Evolutionary conservation across 2,888 invertebrate genomes (phyloP).

Genomic region (Amphiduros pacificus): DNA sequence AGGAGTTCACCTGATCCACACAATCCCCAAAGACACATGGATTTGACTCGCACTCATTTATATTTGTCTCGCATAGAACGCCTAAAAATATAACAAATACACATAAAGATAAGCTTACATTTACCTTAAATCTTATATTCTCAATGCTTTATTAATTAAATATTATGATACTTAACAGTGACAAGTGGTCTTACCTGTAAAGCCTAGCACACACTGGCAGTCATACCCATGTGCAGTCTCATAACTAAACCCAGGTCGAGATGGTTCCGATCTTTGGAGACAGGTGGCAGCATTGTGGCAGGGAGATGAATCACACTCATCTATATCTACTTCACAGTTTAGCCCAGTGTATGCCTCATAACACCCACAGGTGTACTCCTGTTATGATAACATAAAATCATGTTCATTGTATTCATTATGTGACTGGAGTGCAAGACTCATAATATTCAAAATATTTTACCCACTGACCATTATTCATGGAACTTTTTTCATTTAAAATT

Average conservation of each 20-base stretch:
- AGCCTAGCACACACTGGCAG: slow-evolving; percentile 48
- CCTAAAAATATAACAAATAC: slow-evolving; percentile 14
- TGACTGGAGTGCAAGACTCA: too few species aligned
- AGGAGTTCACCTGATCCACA: slow-evolving; percentile 26
- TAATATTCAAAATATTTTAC: too few species aligned
- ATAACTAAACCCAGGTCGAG: slow-evolving; percentile 63
- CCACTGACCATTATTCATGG: too few species aligned
- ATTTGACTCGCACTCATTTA: slow-evolving; percentile 12
- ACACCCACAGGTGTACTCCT: slow-evolving; percentile 46
- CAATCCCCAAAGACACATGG: slow-evolving; percentile 22
- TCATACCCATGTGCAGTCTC: slow-evolving; percentile 45
- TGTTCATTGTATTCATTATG: too few species aligned
- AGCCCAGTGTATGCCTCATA: slow-evolving; percentile 55
- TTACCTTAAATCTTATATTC: neutral
- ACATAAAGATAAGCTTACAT: neutral
- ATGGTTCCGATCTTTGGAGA: slow-evolving; percentile 63
- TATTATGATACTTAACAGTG: neutral
- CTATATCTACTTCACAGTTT: slow-evolving; percentile 62
- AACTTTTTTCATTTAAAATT: too few species aligned
- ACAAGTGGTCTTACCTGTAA: slow-evolving; percentile 39
- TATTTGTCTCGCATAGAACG: slow-evolving; percentile 17
- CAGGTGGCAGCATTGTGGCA: slow-evolving; percentile 49
- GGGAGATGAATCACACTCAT: slow-evolving; percentile 65
- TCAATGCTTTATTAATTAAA: neutral
- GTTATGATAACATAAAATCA: too few species aligned